phyloP scores from a whole-genome alignment of 2,797 vertebrate species.

The Tenualosa ilisha region DNA sequence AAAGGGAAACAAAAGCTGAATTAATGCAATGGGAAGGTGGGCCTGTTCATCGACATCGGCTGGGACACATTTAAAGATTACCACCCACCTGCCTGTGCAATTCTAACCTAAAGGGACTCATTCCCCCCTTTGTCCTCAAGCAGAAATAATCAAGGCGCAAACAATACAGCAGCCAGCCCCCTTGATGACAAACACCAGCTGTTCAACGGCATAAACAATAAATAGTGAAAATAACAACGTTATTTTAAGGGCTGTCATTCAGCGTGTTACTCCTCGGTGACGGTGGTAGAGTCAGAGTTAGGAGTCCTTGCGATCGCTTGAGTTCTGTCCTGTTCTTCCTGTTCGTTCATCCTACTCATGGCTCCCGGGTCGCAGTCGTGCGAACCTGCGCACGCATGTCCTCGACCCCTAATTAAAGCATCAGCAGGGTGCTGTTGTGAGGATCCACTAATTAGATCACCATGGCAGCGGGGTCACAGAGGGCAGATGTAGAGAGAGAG shows the following conservation, averaged over 20 bases:
- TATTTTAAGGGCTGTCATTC: not conserved
- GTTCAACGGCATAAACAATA: not conserved
- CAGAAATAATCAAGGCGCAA: not conserved
- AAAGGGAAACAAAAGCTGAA: slow-evolving; percentile 1
- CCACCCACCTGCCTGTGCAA: not conserved
- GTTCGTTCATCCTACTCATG: not conserved
- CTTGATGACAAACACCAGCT: not conserved
- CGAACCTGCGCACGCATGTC: not conserved
- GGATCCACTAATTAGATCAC: slow-evolving; percentile 43
- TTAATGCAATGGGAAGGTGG: not conserved
- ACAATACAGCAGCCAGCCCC: not conserved
- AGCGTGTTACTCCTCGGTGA: not conserved
- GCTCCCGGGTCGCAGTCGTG: not conserved
- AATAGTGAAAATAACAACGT: not conserved
- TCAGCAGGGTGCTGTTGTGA: slow-evolving; percentile 30
- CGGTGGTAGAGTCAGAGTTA: not conserved
- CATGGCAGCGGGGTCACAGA: slow-evolving; percentile 36
- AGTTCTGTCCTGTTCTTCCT: not conserved
- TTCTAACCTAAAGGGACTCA: not conserved
- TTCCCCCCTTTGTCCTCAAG: not conserved
- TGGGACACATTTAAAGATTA: not conserved
- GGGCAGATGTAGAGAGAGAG: slow-evolving; percentile 13
- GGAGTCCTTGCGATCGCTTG: not conserved
- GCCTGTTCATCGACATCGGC: not conserved
- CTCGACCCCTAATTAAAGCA: slow-evolving; percentile 8